Evolutionary conservation across 2,797 vertebrate species (phyloP).

Genomic region (Poeciliopsis paucimaculata): DNA sequence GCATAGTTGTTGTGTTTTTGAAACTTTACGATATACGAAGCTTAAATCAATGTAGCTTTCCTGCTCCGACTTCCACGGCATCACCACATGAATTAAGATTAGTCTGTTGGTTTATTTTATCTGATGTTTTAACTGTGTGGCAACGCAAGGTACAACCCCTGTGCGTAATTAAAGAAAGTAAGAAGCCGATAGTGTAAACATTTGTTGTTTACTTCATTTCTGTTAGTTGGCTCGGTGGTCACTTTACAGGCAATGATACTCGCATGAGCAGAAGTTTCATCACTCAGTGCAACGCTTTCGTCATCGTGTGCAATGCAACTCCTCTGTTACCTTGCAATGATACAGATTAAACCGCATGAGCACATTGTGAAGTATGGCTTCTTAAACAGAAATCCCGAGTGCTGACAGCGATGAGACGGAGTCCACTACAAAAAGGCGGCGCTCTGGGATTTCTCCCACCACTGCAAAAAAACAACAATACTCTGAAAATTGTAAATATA

Average conservation of each 20-base stretch:
- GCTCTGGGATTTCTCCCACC: background rate
- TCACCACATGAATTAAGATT: background rate
- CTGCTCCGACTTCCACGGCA: background rate
- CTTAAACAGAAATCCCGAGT: background rate
- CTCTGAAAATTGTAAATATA: background rate
- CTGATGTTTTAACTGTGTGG: background rate
- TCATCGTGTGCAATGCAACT: background rate
- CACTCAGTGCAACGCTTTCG: background rate
- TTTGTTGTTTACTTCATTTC: background rate
- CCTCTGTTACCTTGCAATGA: slow-evolving; percentile 1
- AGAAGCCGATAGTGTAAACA: background rate
- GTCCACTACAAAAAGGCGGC: background rate
- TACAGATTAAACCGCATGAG: background rate
- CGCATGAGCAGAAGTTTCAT: slow-evolving; percentile 1
- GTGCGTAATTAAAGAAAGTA: background rate
- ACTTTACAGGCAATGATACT: background rate
- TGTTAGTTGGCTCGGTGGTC: background rate
- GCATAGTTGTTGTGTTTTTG: background rate
- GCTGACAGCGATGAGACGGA: background rate
- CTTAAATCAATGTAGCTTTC: background rate
- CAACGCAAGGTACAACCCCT: background rate
- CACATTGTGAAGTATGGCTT: background rate
- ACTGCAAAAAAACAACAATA: background rate
- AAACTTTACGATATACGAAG: background rate
- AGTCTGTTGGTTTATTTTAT: background rate